These are phyloP conservation scores for Zosterops borbonicus DNA, from an alignment of 2,113 vertebrate genomes.

Conservation along the genomic window DNA sequence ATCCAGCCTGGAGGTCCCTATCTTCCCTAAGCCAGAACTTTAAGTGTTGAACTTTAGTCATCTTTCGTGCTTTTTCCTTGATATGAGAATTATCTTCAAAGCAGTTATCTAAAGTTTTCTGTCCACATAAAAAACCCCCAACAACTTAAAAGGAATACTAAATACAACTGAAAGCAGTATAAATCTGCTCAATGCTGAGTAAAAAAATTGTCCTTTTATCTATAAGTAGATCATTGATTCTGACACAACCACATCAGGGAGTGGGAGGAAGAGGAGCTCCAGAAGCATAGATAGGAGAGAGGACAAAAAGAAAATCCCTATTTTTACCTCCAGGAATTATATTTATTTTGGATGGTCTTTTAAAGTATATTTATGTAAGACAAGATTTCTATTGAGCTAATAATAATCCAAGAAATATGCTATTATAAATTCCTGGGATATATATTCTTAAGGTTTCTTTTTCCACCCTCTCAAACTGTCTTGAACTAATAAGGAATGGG, in stretches of 20 bases:
- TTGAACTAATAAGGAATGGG: background rate
- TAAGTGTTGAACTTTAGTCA: background rate
- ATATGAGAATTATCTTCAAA: conserved; percentile 47
- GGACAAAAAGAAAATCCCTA: background rate
- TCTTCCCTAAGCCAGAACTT: background rate
- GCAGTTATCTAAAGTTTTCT: background rate
- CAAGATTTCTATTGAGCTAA: background rate
- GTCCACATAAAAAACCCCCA: background rate
- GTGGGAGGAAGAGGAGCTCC: background rate
- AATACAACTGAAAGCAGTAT: background rate
- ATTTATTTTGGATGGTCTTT: background rate
- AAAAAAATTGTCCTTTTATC: conserved; percentile 7
- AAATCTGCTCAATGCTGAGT: background rate
- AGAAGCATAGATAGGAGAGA: background rate
- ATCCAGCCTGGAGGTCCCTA: background rate
- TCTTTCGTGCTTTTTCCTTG: background rate
- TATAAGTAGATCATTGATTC: conserved; percentile 15
- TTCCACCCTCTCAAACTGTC: background rate
- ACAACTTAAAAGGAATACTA: conserved; percentile 2
- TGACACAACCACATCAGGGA: background rate
- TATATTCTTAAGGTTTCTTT: background rate
- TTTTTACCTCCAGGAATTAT: background rate
- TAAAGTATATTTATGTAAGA: background rate
- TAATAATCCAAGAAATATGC: background rate
- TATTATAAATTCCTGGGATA: background rate